Evolutionary conservation across 1,140 invertebrate species (phyloP), one percentile per base, ranked within the genome.

Genomic region (Cyclargus thomasi): DNA sequence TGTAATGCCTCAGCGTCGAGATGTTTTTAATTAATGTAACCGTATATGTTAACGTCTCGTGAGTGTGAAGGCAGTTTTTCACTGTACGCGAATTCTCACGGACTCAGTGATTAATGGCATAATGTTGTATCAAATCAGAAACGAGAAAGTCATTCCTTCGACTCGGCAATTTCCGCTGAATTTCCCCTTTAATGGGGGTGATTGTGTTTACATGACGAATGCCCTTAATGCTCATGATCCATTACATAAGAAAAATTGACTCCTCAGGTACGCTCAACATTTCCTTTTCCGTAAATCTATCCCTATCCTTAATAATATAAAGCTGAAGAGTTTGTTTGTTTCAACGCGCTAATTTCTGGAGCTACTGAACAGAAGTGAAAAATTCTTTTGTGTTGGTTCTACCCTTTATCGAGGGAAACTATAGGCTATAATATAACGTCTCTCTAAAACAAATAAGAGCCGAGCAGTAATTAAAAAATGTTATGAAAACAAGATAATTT

Each of bases 121-220:
- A 55, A 55, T 55, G 53, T 55, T 17, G 53, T 47, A 47, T 47
- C 39, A 16, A 47, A 47, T 47, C 39, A 47, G 10, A 47, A 59
- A 59, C 55, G 55, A 59, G 55, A 59, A 59, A 59, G 55, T 20
- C 55, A 59, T 59, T 59, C 20, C 55, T 59, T 59, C 18, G 55
- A 59, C 3, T 59, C 20, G 55, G 18, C 18, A 11, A 59, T 59
- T 59, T 59, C 55, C 55, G 55, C 55, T 21, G 20, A 59, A 8
- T 59, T 59, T 59, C 55, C 55, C 55, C 55, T 59, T 21, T 59
- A 59, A 59, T 59, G 55, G 55, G 55, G 55, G 20, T 59, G 55
- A 22, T 11, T 20, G 18, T 20, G 55, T 59, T 57, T 59, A 59
- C 21, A 59, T 59, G 55, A 59, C 17, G 10, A 47, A 47, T 47